A percentile compares a stretch with the other conserved stretches of the same genome.
phyloP scores from a whole-genome alignment of 2,113 vertebrate species.

The Sisor rabdophorus region DNA sequence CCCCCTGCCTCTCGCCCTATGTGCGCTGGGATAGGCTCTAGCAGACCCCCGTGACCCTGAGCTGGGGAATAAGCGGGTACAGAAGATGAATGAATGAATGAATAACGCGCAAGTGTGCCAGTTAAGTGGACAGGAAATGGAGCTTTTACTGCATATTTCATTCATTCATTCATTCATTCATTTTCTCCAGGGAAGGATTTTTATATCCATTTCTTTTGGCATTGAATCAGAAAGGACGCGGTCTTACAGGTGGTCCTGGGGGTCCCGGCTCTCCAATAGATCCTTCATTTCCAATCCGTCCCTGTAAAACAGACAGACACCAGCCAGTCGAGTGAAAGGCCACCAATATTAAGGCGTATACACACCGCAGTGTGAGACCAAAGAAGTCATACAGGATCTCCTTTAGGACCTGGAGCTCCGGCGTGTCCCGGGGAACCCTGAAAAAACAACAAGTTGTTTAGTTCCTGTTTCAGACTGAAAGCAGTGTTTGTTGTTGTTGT shows the following conservation, averaged over 20 bases:
- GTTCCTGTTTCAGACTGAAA: background rate
- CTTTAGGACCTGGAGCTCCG: conserved; percentile 65
- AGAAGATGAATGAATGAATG: too few relatives aligned
- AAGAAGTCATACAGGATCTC: conserved; percentile 60
- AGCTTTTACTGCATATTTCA: too few relatives aligned
- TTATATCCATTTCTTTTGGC: background rate
- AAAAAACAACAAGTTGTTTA: background rate
- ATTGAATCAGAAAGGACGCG: background rate
- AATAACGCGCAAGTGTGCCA: too few relatives aligned
- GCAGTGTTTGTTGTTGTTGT: background rate
- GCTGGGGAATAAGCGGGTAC: too few relatives aligned
- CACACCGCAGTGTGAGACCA: background rate
- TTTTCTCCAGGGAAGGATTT: background rate
- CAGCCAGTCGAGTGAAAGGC: too few relatives aligned
- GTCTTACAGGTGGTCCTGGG: conserved; percentile 62
- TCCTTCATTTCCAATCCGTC: conserved; percentile 63
- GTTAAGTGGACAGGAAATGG: too few relatives aligned
- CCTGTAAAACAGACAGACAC: conserved; percentile 50
- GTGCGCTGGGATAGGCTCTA: too few relatives aligned
- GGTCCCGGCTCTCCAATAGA: conserved; percentile 65
- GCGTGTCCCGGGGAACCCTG: conserved; percentile 65
- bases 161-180: too few relatives aligned
- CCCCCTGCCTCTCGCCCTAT: too few relatives aligned
- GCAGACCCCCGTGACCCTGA: too few relatives aligned
- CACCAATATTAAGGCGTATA: background rate